phyloP scores from a whole-genome alignment of 2,888 invertebrate genomes.

The Mactromeris polynyma region DNA sequence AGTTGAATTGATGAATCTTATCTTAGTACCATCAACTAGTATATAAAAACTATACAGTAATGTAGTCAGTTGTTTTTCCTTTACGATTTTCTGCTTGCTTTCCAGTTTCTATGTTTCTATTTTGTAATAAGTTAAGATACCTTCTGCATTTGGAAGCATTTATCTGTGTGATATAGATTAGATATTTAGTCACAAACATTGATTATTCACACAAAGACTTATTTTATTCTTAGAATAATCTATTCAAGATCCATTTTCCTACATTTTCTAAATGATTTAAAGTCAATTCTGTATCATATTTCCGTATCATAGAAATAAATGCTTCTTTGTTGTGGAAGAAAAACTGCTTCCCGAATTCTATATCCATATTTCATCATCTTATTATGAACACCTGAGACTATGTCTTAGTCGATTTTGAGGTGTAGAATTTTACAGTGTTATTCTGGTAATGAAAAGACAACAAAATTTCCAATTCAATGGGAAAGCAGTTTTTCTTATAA shows the following conservation, averaged over 20 bases:
- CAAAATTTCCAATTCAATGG: not conserved
- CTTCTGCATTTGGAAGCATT: not conserved
- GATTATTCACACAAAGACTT: not conserved
- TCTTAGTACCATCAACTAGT: too few relatives aligned
- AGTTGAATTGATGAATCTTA: too few relatives aligned
- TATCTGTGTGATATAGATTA: not conserved
- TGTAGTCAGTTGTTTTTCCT: not conserved
- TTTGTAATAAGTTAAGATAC: not conserved
- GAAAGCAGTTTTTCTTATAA: slow-evolving; percentile 1
- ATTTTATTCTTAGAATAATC: not conserved
- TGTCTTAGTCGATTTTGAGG: too few relatives aligned
- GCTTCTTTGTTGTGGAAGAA: not conserved
- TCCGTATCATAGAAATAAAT: slow-evolving; percentile 11
- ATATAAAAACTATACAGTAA: too few relatives aligned
- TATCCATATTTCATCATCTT: not conserved
- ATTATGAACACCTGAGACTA: too few relatives aligned
- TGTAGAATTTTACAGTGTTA: not conserved
- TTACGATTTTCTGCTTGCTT: slow-evolving; percentile 3
- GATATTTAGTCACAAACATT: not conserved
- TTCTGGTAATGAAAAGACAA: not conserved
- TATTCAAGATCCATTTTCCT: not conserved
- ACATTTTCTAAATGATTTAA: not conserved
- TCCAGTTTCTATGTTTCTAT: slow-evolving; percentile 12
- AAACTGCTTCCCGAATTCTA: not conserved
- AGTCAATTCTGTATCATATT: not conserved